These are phyloP conservation scores for Prolemur simus DNA, from an alignment of 2,113 vertebrate species.

Conservation along the genomic window DNA sequence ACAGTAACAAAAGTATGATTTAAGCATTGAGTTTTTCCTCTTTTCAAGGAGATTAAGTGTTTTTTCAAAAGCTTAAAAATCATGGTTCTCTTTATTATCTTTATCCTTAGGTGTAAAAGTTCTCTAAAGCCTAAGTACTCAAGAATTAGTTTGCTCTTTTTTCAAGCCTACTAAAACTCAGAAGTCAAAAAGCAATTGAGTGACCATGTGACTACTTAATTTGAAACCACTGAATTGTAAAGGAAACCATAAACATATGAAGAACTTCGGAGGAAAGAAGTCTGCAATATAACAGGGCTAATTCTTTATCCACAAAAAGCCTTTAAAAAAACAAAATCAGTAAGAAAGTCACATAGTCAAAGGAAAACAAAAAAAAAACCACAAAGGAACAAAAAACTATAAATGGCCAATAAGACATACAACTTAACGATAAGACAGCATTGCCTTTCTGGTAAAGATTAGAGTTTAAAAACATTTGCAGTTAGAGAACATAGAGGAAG, in stretches of 20 bases:
- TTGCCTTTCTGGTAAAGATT: not conserved
- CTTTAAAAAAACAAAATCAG: not conserved
- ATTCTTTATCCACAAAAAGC: not conserved
- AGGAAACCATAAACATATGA: not conserved
- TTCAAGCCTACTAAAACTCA: not conserved
- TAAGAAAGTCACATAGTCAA: not conserved
- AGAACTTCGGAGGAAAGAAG: not conserved
- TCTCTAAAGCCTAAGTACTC: not conserved
- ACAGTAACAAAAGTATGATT: not conserved
- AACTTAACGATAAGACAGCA: not conserved
- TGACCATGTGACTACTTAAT: not conserved
- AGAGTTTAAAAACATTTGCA: not conserved
- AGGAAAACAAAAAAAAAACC: not conserved
- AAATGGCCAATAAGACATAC: not conserved
- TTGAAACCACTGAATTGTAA: slow-evolving; percentile 2
- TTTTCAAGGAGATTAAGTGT: not conserved
- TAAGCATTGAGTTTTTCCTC: not conserved
- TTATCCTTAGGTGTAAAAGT: not conserved
- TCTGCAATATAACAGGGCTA: not conserved
- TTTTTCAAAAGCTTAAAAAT: not conserved
- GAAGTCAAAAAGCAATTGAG: not conserved
- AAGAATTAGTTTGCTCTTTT: not conserved
- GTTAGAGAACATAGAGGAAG: not conserved
- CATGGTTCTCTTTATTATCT: not conserved
- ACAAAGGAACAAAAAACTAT: not conserved